phyloP scores from a whole-genome alignment of 2,113 vertebrate species.

The Etheostoma cragini region DNA sequence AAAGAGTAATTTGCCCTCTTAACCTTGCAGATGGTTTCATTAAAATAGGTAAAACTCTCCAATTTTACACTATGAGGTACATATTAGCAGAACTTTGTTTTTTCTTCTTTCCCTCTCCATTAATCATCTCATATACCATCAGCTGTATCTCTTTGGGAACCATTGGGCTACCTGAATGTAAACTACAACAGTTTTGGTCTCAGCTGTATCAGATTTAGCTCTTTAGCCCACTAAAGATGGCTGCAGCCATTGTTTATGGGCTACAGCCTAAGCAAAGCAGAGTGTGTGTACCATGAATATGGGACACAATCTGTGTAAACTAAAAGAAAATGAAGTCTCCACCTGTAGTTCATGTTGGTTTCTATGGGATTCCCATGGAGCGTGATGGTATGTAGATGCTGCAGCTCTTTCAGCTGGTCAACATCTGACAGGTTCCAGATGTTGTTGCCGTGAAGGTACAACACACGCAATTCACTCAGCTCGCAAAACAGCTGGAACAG shows the following conservation, averaged over 20 bases:
- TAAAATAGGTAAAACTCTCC: background rate
- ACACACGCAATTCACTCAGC: conserved; percentile 80
- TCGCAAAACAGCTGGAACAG: conserved; percentile 81
- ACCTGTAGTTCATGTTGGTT: conserved; percentile 85
- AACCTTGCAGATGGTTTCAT: background rate
- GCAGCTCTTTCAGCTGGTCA: conserved; percentile 80
- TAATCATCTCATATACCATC: background rate
- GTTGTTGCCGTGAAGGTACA: conserved; percentile 85
- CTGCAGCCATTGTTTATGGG: too few relatives aligned
- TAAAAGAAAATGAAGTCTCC: conserved; percentile 3
- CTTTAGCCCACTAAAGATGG: too few relatives aligned
- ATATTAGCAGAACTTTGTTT: background rate
- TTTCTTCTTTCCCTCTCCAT: background rate
- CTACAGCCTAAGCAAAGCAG: too few relatives aligned
- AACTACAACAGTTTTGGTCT: background rate
- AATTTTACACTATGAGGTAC: background rate
- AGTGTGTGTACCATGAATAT: background rate
- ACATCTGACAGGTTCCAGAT: conserved; percentile 82
- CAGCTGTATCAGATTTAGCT: background rate
- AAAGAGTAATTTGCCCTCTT: background rate
- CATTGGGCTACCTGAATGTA: background rate
- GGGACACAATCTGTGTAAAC: background rate
- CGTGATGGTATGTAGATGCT: conserved; percentile 83
- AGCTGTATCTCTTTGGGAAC: background rate
- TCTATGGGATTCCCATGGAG: conserved; percentile 87